Base-by-base conservation (phyloP, 2,113 vertebrate species). In the human (Homo sapiens) region DNA sequence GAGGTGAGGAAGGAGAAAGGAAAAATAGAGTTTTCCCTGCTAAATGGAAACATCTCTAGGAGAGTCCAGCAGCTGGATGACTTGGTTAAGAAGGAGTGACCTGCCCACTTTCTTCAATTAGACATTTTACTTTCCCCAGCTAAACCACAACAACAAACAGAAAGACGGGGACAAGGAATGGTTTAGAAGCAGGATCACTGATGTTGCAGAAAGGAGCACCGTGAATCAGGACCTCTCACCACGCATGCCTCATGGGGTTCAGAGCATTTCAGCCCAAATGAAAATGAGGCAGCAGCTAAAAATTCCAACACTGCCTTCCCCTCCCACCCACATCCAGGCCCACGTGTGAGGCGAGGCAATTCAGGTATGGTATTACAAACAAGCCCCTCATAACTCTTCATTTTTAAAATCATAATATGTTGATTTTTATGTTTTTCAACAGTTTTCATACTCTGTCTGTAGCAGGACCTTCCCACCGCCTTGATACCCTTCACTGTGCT, bases 41-140 rank as follows among this genome's bases (percentile, higher is more conserved):
- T 91, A 93, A 98, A 94, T 92, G 76, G 90, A 98, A 97, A 95
- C 93, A 95, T 95, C 97, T 97, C 93, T 68, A 95, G 97, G 79
- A 57, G 32, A 97, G 95, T 94, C 97, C 95, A 96, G 96, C 72
- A 97, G 96, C 93, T 97, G 66, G 0, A 88, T 96, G 97, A 96
- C 96, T 97, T 97, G 93, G 96, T 97, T 96, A 78, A 94, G 96
- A 93, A 93, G 80, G 70, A 97, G 91, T 75, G 89, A 72, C 45
- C 48, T 32, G 0, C 30, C 70, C 50, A 23, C 38, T 16, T 40
- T 85, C 43, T 59, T 23, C 96, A 66, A 27, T 14, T 92, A 89
- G 95, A 59, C 86, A 45, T 96, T 98, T 96, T 98, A 90, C 98
- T 97, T 93, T 93, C 94, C 70, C 94, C 97, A 93, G 70, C 73